Conservation (phyloP, 2,797 vertebrate genomes). For the Threskiornis aethiopicus region DNA sequence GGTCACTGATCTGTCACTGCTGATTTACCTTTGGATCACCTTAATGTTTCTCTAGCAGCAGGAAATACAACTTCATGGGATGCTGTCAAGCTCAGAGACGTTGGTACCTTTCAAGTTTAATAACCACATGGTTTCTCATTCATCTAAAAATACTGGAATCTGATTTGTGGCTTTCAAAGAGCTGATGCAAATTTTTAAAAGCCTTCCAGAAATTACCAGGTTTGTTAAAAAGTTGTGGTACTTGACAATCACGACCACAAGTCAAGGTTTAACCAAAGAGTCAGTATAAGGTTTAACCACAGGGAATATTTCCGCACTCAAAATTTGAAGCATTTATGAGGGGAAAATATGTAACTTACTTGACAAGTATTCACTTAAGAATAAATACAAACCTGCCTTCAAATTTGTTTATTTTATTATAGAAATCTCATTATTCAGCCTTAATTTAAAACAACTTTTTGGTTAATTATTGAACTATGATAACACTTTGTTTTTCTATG, state of each 20-base stretch:
- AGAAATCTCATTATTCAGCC: not conserved
- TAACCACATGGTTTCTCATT: constrained; percentile 54
- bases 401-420: not conserved
- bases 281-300: not conserved
- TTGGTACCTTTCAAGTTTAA: constrained; percentile 33
- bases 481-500: constrained; percentile 33
- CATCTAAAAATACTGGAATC: constrained; percentile 55
- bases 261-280: not conserved
- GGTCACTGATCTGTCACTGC: constrained; percentile 65
- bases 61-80: constrained; percentile 69
- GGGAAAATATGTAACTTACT: not conserved
- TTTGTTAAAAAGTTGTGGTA: constrained; percentile 32
- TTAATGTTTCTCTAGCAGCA: constrained; percentile 66
- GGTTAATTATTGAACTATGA: constrained; percentile 6
- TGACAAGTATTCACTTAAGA: not conserved
- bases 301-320: not conserved
- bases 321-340: not conserved
- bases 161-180: constrained; percentile 31
- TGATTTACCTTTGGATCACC: constrained; percentile 72
- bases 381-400: not conserved
- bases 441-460: not conserved
- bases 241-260: not conserved
- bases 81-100: constrained; percentile 8
- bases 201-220: constrained; percentile 1
- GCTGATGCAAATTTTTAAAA: constrained; percentile 54